A percentile compares a stretch with the other conserved stretches of the same genome.
These are phyloP conservation scores for Microhierax caerulescens DNA, from an alignment of 2,797 vertebrate genomes.

Conservation along the genomic window DNA sequence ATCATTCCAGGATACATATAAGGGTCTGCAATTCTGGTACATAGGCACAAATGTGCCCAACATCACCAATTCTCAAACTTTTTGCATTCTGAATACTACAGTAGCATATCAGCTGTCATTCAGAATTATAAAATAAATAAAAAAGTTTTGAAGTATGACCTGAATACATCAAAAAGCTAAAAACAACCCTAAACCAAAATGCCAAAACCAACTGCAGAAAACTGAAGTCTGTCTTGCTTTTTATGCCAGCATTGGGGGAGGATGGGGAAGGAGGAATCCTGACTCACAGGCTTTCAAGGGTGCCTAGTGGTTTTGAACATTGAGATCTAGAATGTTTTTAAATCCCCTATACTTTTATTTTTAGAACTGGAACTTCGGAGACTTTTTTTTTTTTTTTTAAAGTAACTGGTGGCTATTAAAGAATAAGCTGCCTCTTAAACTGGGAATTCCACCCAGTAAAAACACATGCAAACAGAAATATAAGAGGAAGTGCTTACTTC, in stretches of 20 bases:
- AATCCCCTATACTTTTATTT: neutral
- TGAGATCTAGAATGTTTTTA: neutral
- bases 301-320: neutral
- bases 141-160: neutral
- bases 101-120: neutral
- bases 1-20: neutral
- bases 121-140: neutral
- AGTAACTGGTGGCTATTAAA: neutral
- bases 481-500: neutral
- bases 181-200: slow-evolving; percentile 14
- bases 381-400: neutral
- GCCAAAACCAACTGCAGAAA: neutral
- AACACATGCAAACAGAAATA: fast-evolving
- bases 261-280: neutral
- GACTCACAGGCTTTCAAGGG: neutral
- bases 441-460: neutral
- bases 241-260: neutral
- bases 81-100: neutral
- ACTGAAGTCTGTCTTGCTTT: slow-evolving; percentile 22
- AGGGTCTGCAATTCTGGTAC: neutral
- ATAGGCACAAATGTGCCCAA: neutral
- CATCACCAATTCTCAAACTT: neutral
- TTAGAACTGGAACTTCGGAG: neutral
- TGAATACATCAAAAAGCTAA: slow-evolving; percentile 16
- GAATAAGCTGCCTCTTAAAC: neutral